A percentile compares a stretch with the other conserved stretches of the same genome.
phyloP scores from a whole-genome alignment of 2,113 vertebrate genomes.

The Microtus oregoni region DNA sequence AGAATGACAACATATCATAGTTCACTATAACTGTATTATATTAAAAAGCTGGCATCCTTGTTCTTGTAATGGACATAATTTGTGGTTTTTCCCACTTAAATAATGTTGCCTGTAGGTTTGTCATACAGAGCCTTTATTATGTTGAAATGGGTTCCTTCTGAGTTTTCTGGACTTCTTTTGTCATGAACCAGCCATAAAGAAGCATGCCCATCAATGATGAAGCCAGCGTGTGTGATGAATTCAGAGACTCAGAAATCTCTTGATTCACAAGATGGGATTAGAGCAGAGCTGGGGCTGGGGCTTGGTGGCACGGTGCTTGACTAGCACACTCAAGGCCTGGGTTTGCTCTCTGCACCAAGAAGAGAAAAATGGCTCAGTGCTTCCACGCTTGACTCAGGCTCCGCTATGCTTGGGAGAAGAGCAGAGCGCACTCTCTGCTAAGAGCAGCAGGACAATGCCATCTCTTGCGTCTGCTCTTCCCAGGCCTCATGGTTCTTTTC shows the following conservation, averaged over 20 bases:
- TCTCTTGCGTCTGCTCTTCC: neutral
- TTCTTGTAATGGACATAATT: neutral
- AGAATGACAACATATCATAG: no score
- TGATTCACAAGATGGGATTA: neutral
- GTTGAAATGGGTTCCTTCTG: neutral
- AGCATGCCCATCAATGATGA: neutral
- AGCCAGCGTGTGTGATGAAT: no score
- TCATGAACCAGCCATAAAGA: neutral
- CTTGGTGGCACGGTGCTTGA: no score
- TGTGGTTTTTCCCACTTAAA: neutral
- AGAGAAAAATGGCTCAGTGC: neutral
- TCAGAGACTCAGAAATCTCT: neutral
- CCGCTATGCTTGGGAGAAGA: neutral
- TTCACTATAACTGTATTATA: no score
- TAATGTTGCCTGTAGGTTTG: neutral
- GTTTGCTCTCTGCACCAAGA: neutral
- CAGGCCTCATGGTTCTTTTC: neutral
- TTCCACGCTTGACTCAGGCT: neutral
- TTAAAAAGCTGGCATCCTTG: neutral
- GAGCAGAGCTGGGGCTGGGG: neutral
- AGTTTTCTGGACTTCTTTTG: neutral
- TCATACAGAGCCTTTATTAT: neutral
- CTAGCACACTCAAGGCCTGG: neutral
- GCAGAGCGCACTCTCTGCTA: neutral
- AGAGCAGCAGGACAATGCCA: accelerated